Conservation (phyloP, 1,140 invertebrate genomes). For the Aphis gossypii region DNA sequence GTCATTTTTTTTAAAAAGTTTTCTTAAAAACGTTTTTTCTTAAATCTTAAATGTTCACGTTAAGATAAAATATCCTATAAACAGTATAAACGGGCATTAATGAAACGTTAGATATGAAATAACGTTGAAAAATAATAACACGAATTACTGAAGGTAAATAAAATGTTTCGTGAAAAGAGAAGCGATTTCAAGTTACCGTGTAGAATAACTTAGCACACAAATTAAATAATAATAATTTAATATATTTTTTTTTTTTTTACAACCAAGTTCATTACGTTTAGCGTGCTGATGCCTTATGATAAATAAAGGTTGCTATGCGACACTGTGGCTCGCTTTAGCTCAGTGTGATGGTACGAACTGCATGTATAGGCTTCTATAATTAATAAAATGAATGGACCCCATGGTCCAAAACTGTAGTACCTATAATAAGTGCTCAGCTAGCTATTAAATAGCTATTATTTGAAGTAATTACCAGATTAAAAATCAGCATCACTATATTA, state of each 20-base stretch:
- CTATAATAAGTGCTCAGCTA: background rate
- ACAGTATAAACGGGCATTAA: background rate
- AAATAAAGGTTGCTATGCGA: background rate
- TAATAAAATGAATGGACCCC: background rate
- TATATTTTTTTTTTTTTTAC: background rate
- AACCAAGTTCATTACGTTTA: background rate
- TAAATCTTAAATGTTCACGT: background rate
- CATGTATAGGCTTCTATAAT: background rate
- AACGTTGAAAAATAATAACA: background rate
- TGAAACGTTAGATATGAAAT: background rate
- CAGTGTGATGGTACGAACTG: background rate
- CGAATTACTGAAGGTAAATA: background rate
- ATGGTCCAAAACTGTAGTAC: background rate
- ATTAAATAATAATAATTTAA: background rate
- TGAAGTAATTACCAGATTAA: background rate
- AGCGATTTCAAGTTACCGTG: background rate
- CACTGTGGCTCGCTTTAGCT: background rate
- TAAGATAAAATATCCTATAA: background rate
- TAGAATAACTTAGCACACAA: background rate
- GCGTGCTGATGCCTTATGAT: background rate
- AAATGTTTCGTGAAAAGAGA: no score
- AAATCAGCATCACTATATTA: background rate
- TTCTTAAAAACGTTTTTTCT: no score
- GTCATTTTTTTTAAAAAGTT: no score
- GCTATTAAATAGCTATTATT: background rate